Conservation (phyloP, 2,888 invertebrate genomes). For the Rotaria sp. region DNA sequence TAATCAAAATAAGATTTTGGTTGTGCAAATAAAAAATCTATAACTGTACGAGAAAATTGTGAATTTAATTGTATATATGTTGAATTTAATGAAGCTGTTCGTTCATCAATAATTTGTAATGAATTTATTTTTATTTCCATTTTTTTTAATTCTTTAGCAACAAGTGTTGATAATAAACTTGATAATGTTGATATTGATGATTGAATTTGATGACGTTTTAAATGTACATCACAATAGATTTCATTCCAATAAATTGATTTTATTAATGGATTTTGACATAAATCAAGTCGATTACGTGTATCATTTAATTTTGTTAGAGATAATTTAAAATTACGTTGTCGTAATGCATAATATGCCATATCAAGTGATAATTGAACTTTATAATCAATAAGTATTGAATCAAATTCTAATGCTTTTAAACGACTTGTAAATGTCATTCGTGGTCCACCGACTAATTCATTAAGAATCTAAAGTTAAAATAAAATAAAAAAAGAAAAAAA, state of each 20-base stretch:
- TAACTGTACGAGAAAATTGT: conserved; percentile 10
- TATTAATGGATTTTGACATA: background rate
- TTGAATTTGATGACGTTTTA: conserved; percentile 10
- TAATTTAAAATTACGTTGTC: conserved; percentile 38
- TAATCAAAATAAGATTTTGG: background rate
- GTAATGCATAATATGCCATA: conserved; percentile 34
- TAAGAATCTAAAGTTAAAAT: conserved; percentile 11
- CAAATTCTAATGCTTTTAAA: conserved; percentile 8
- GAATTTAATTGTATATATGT: background rate
- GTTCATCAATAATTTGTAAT: background rate
- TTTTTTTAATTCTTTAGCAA: conserved; percentile 26
- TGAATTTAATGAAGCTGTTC: background rate
- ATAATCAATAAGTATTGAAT: conserved; percentile 22
- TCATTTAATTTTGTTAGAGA: conserved; percentile 35
- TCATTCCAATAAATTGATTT: background rate
- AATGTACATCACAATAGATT: conserved; percentile 30
- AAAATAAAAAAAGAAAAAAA: too few species aligned
- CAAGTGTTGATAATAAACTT: background rate
- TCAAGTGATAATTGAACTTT: conserved; percentile 31
- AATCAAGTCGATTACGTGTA: conserved; percentile 16
- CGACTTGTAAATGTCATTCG: conserved; percentile 5
- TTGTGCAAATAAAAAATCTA: background rate
- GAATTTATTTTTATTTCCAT: background rate
- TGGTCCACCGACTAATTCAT: conserved; percentile 30
- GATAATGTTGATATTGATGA: background rate